A percentile compares a stretch with the other conserved stretches of the same genome.
These are phyloP conservation scores for Mus pahari DNA, from an alignment of 2,113 vertebrate genomes.

Conservation along the genomic window DNA sequence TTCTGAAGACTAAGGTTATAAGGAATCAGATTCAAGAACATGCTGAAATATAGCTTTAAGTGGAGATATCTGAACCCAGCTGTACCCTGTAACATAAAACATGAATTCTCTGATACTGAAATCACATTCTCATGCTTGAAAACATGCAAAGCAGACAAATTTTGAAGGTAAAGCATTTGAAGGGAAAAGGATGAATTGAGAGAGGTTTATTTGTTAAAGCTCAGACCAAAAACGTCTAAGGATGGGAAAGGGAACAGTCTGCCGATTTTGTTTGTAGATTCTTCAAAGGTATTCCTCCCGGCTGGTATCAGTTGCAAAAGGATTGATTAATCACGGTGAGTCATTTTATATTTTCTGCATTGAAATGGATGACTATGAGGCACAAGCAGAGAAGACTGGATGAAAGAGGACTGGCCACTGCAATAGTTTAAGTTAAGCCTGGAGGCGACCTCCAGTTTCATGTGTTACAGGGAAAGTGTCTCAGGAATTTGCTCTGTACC, in stretches of 20 bases:
- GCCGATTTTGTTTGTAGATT: constrained; percentile 58
- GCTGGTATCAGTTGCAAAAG: neutral
- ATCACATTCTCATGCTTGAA: constrained; percentile 41
- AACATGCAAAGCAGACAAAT: constrained; percentile 25
- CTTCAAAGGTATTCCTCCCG: constrained; percentile 60
- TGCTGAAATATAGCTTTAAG: neutral
- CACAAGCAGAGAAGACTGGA: neutral
- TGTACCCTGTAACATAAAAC: constrained; percentile 3
- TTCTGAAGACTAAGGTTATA: neutral
- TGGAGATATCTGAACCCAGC: neutral
- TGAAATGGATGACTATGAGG: constrained; percentile 12
- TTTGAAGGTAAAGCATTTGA: constrained; percentile 67
- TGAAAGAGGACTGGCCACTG: neutral
- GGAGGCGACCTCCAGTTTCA: constrained; percentile 22
- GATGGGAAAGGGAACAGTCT: neutral
- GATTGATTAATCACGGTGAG: constrained; percentile 56
- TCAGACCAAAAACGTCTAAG: constrained; percentile 21
- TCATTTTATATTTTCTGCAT: constrained; percentile 58
- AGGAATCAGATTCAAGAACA: constrained; percentile 34
- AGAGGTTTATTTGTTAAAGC: constrained; percentile 28
- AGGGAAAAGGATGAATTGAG: constrained; percentile 38
- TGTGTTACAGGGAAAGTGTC: neutral
- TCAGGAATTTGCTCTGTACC: neutral
- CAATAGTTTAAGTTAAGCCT: neutral
- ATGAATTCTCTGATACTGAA: neutral